phyloP scores from a whole-genome alignment of 2,113 vertebrate species.

The Coreoperca whiteheadi region DNA sequence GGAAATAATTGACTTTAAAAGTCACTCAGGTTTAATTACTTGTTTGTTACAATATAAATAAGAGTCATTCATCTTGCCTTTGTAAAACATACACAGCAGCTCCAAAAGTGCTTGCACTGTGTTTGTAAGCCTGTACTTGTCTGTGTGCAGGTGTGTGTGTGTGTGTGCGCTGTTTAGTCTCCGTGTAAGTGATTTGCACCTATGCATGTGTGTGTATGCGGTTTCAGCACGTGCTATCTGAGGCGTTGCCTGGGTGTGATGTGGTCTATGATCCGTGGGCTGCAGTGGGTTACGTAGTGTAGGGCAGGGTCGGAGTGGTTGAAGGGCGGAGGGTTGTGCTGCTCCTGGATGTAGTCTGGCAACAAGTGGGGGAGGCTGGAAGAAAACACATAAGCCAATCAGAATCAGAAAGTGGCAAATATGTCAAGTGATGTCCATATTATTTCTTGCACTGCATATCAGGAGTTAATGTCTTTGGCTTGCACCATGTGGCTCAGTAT shows the following conservation, averaged over 20 bases:
- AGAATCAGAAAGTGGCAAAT: constrained; percentile 17
- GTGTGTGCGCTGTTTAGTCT: not conserved
- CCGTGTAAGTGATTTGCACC: not conserved
- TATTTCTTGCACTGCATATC: not conserved
- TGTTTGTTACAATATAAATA: constrained; percentile 61
- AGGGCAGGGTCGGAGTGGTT: constrained; percentile 82
- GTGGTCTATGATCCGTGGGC: constrained; percentile 80
- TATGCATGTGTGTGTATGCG: not conserved
- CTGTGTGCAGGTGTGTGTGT: constrained; percentile 5
- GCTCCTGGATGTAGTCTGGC: constrained; percentile 76
- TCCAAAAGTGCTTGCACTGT: constrained; percentile 38
- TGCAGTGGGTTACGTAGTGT: constrained; percentile 84
- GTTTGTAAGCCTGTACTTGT: constrained; percentile 15
- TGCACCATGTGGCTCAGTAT: constrained; percentile 9
- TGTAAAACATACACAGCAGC: constrained; percentile 25
- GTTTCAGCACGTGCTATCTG: constrained; percentile 51
- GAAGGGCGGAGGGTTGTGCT: constrained; percentile 73
- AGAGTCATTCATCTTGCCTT: constrained; percentile 29
- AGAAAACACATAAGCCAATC: constrained; percentile 7
- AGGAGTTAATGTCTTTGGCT: not conserved
- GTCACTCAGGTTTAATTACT: constrained; percentile 56
- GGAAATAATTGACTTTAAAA: constrained; percentile 56
- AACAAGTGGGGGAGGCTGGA: constrained; percentile 81
- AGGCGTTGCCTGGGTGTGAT: constrained; percentile 60
- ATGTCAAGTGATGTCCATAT: not conserved